Conservation (phyloP, 2,888 invertebrate genomes). For the Thera obeliscata region DNA sequence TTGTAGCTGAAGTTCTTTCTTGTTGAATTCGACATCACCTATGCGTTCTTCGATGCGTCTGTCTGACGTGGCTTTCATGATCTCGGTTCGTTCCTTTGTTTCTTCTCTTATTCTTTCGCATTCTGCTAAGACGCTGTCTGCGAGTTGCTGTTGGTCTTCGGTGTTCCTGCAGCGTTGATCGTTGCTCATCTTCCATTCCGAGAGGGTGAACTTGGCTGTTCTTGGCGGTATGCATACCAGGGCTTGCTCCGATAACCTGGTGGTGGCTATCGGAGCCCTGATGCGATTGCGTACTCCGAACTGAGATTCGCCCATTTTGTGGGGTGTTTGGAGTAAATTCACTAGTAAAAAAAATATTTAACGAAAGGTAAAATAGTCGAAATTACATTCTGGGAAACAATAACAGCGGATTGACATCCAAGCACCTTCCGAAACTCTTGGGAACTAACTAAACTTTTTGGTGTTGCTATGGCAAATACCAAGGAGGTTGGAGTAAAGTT, state of each 20-base stretch:
- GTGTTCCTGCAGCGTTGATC: conserved; percentile 88
- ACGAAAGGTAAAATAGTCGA: conserved; percentile 11
- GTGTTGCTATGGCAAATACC: background rate
- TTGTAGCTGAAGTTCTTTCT: conserved; percentile 90
- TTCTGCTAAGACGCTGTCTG: conserved; percentile 89
- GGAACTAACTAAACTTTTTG: background rate
- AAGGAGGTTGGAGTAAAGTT: background rate
- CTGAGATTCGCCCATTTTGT: conserved; percentile 68
- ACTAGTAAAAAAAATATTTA: conserved; percentile 10
- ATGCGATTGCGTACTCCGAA: conserved; percentile 72
- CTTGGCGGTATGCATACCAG: conserved; percentile 79
- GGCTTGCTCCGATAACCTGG: conserved; percentile 72
- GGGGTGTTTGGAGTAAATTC: background rate
- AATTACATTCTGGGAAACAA: background rate
- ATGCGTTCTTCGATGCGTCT: conserved; percentile 91
- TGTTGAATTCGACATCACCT: conserved; percentile 92
- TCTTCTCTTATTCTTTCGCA: conserved; percentile 87
- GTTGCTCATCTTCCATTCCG: conserved; percentile 91
- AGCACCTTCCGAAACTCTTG: background rate
- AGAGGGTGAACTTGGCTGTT: conserved; percentile 85
- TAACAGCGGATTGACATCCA: conserved; percentile 19
- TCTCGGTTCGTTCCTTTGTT: conserved; percentile 87
- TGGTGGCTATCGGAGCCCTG: conserved; percentile 73
- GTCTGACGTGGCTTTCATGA: conserved; percentile 91
- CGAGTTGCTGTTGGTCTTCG: conserved; percentile 92